Evolutionary conservation across 2,888 invertebrate species (phyloP).

Genomic region (Cheilosia impressa): DNA sequence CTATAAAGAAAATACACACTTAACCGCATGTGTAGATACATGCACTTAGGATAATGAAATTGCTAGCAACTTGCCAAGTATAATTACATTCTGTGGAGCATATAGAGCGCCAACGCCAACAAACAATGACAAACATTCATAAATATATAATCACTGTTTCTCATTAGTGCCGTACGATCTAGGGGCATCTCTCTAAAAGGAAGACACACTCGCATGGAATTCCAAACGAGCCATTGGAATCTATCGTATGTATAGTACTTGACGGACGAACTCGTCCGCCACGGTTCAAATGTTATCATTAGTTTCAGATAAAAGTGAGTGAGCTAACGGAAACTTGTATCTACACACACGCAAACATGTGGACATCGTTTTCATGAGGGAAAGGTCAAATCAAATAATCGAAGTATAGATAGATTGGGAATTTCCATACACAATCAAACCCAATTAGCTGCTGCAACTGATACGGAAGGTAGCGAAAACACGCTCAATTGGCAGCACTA

Average conservation of each 20-base stretch:
- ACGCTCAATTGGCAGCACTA: conserved; percentile 45
- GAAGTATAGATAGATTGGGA: conserved; percentile 52
- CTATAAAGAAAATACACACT: neutral
- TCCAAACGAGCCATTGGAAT: conserved; percentile 22
- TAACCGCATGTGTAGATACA: conserved; percentile 3
- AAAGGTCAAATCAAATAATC: conserved; percentile 50
- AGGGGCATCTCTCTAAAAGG: neutral
- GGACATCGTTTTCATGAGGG: conserved; percentile 11
- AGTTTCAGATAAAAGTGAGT: conserved; percentile 58
- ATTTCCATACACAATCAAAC: conserved; percentile 30
- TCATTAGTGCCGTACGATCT: conserved; percentile 52
- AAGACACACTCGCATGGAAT: conserved; percentile 33
- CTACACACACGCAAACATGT: neutral
- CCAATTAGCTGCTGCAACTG: conserved; percentile 32
- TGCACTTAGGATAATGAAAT: conserved; percentile 17
- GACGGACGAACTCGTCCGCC: conserved; percentile 42
- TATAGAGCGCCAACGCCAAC: conserved; percentile 5
- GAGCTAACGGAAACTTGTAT: conserved; percentile 38
- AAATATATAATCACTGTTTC: conserved; percentile 58
- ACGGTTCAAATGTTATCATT: conserved; percentile 72
- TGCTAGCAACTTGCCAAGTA: conserved; percentile 37
- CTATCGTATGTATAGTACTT: neutral
- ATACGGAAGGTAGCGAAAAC: conserved; percentile 25
- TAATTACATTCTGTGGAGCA: conserved; percentile 33
- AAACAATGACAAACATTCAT: conserved; percentile 70